Base-by-base conservation (phyloP, 2,113 vertebrate species). In the Indicator indicator region DNA sequence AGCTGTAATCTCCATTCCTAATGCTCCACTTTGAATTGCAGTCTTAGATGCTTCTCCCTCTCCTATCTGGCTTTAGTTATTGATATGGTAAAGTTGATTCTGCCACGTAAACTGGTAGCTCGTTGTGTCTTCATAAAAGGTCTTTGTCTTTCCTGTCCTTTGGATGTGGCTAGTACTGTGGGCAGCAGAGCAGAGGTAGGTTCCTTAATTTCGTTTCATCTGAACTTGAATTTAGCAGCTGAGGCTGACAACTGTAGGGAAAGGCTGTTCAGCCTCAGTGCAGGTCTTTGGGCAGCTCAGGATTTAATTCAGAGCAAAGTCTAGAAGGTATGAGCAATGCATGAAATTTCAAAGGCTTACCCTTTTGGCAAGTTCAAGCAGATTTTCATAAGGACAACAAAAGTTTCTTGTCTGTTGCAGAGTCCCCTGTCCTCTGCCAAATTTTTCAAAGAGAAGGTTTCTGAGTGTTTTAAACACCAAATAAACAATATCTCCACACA, bases 321-420 rank as follows among this genome's bases (percentile, higher is more conserved):
- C 8, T 48, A 48, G 28, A 48, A 64, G 30, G 30, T 14, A 46
- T 18, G 26, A 32, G 21, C 48, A 3, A 58, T 0, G 0, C 9
- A 28, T 16, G 44, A 40, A 36, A 46, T 60, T 65, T 80, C 63
- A 79, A 65, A 69, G 38, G 30, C 14, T 70, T 85, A 65, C 8
- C 19, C 24, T 30, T 64, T 75, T 28, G 73, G 36, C 38, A 71
- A n/a, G 19, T 65, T 83, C n/a, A 59, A 40, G 38, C 36, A 26
- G 48, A 33, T 79, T 90, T 87, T 83, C 48, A 6, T 23, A 30
- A 46, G 40, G 55, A 46, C 32, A 74, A 27, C 12, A 52, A 44
- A 90, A 79, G 36, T 28, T 74, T 20, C 5, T 59, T 44, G 20
- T 52, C 78, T 69, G 24, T 59, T 30, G 33, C 7, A 20, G 46